Evolutionary conservation across 2,113 vertebrate species (phyloP).

Genomic region (Ovibos moschatus): DNA sequence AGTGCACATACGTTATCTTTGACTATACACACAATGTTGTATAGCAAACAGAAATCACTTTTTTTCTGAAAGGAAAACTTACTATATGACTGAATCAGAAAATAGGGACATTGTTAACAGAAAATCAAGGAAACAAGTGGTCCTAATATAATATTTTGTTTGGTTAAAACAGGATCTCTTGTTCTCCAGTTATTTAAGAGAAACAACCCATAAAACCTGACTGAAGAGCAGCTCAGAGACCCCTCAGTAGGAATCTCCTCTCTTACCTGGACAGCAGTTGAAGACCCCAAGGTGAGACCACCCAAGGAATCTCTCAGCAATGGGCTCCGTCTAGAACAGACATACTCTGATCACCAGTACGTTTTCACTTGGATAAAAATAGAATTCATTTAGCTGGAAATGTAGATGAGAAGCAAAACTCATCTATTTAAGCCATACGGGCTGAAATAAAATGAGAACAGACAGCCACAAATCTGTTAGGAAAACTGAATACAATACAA

Average conservation of each 20-base stretch:
- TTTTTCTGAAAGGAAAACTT: neutral
- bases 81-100: neutral
- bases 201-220: neutral
- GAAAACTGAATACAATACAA: conserved; percentile 49
- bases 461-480: conserved; percentile 36
- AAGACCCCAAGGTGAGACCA: conserved; percentile 2
- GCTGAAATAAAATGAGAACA: conserved; percentile 18
- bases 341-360: neutral
- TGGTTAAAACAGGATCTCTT: neutral
- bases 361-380: conserved; percentile 11
- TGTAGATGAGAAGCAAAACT: conserved; percentile 27
- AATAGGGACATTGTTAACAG: neutral
- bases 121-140: neutral
- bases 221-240: neutral
- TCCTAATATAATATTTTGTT: neutral
- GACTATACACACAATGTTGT: neutral
- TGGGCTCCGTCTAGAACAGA: conserved; percentile 16
- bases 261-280: neutral
- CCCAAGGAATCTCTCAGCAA: neutral
- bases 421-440: conserved; percentile 39
- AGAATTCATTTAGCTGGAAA: conserved; percentile 36
- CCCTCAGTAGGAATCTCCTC: neutral
- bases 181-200: neutral
- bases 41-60: neutral
- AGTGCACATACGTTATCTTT: neutral